Evolutionary conservation across 2,888 invertebrate species (phyloP), one percentile per base, ranked within the genome.

Genomic region (Campoplex capitator): DNA sequence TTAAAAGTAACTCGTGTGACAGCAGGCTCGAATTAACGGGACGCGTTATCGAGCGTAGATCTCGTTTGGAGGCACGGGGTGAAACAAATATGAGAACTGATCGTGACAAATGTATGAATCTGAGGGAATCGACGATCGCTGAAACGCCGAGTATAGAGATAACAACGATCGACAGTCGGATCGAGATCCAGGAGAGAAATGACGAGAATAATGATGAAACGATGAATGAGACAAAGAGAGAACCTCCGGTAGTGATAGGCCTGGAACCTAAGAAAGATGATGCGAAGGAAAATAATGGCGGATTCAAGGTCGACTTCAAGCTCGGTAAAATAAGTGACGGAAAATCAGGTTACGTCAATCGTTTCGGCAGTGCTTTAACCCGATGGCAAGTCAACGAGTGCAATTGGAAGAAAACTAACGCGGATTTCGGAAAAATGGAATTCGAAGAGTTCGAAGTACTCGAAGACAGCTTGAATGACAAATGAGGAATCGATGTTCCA

Each of bases 1-100:
- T 98, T 1, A 98, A 98, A 95, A 98, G 98, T 48, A 98, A 98
- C 92, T 98, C 98, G 89, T 98, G 98, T 93, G 97, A 97, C 92
- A 98, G 97, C 93, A 96, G 98, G 48, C 95, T 98, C 76, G 98
- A 98, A 92, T 94, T 98, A 79, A 96, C 97, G 0, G 98, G 97
- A 7, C 96, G 97, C 32, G 77, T 94, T 2, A 89, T 94, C 0
- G 96, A 96, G 89, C 73, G 75, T 70, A 78, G 62, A 90, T 91
- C 83, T 81, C 90, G 91, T 92, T 91, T 84, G 90, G 91, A 85
- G 91, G 89, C 89, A 86, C 28, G 70, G 13, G 67, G 65, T 3
- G 48, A 68, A 67, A 11, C 51, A 11, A 16, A 23, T 8, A 3
- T 38, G 71, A 83, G 85, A 81, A 87, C 87, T 11, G 67, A 89